These are phyloP conservation scores for Cranoglanis bouderius DNA, from an alignment of 2,113 vertebrate species.

Conservation along the genomic window DNA sequence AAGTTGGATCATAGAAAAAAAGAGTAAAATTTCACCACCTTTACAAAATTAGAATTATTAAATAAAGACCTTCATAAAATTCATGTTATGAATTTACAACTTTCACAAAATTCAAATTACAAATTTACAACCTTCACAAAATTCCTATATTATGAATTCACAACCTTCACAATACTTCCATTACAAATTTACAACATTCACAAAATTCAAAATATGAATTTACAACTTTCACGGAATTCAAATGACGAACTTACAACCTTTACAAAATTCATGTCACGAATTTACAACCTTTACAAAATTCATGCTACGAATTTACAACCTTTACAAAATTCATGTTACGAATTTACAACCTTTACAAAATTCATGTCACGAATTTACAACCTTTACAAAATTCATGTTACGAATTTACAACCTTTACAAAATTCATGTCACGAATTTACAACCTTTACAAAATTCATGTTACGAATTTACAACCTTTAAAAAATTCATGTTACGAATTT, in stretches of 20 bases:
- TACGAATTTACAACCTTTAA: no score
- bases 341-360: no score
- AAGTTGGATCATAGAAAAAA: neutral
- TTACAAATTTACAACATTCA: neutral
- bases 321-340: neutral
- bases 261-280: neutral
- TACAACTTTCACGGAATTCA: neutral
- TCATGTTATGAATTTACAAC: neutral
- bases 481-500: no score
- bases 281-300: neutral
- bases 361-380: no score
- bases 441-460: no score
- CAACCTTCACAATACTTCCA: neutral
- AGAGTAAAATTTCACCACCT: neutral
- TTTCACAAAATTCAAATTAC: neutral
- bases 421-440: neutral
- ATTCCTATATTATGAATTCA: neutral
- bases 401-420: neutral
- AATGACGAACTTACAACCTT: neutral
- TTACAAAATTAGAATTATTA: neutral
- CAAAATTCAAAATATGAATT: neutral
- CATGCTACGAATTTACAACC: neutral
- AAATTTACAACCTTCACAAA: neutral
- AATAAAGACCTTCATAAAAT: neutral
- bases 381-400: neutral